A percentile compares a stretch with the other conserved stretches of the same genome.
phyloP scores from a whole-genome alignment of 2,888 invertebrate genomes.

The Oscheius onirici region DNA sequence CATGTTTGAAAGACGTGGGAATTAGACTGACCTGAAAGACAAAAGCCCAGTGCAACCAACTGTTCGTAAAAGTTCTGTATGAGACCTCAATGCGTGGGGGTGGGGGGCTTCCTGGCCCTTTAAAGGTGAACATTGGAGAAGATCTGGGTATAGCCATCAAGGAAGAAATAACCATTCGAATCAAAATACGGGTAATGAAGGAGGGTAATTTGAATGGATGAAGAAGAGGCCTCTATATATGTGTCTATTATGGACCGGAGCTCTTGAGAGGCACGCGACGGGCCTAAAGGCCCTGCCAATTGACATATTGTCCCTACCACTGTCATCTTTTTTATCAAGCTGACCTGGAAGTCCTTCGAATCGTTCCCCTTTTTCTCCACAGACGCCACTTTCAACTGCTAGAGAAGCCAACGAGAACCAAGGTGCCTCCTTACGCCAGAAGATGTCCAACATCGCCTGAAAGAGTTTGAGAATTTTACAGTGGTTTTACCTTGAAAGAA shows the following conservation, averaged over 20 bases:
- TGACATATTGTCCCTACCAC: constrained; percentile 12
- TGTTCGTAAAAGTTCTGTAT: too few relatives aligned
- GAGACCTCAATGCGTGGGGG: too few relatives aligned
- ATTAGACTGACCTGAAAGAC: too few relatives aligned
- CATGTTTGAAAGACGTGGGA: too few relatives aligned
- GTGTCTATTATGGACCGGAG: constrained; percentile 24
- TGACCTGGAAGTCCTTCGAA: constrained; percentile 23
- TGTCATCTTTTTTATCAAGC: background rate
- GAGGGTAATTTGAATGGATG: constrained; percentile 1
- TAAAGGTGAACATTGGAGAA: too few relatives aligned
- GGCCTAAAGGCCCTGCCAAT: background rate
- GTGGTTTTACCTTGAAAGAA: constrained; percentile 37
- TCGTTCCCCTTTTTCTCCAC: constrained; percentile 19
- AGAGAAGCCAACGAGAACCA: constrained; percentile 37
- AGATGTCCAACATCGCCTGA: constrained; percentile 9
- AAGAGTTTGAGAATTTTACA: background rate
- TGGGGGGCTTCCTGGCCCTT: too few relatives aligned
- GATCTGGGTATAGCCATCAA: too few relatives aligned
- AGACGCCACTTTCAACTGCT: constrained; percentile 33
- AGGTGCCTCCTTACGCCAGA: constrained; percentile 32
- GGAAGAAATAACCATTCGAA: too few relatives aligned
- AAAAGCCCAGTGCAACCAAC: too few relatives aligned
- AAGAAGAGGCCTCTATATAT: too few relatives aligned
- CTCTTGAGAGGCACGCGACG: constrained; percentile 25
- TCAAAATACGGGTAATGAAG: constrained; percentile 8